phyloP scores from a whole-genome alignment of 1,140 invertebrate species.

The Cydia strobilella region DNA sequence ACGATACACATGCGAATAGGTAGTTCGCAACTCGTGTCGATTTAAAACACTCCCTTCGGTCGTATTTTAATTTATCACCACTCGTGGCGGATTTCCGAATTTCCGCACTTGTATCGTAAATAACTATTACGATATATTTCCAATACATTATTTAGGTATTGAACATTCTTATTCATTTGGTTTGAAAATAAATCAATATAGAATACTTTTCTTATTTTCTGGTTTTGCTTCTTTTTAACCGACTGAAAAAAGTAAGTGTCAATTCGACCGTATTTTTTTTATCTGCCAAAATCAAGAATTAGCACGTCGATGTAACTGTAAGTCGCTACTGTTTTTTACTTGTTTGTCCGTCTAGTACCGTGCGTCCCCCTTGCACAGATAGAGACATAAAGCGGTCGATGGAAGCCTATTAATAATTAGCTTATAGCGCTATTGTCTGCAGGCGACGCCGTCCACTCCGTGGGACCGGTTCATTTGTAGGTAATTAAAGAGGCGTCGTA shows the following conservation, averaged over 20 bases:
- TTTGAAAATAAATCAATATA: neutral
- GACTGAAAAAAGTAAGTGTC: too few relatives aligned
- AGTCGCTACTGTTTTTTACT: conserved; percentile 3
- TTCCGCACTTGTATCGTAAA: too few relatives aligned
- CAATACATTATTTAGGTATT: too few relatives aligned
- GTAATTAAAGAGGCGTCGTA: conserved; percentile 27
- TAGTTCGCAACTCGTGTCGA: too few relatives aligned
- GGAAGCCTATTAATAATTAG: conserved; percentile 28
- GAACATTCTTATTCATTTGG: too few relatives aligned
- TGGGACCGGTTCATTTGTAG: conserved; percentile 32
- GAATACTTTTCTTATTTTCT: neutral
- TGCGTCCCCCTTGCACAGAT: neutral
- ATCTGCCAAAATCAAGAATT: neutral
- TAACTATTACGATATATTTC: too few relatives aligned
- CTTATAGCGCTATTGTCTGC: conserved; percentile 30
- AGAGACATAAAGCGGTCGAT: conserved; percentile 20
- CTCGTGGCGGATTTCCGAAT: too few relatives aligned
- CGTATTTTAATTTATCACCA: too few relatives aligned
- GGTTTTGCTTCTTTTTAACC: neutral
- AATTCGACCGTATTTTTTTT: neutral
- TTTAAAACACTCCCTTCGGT: too few relatives aligned
- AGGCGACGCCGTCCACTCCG: conserved; percentile 4
- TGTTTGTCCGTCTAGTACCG: conserved; percentile 12
- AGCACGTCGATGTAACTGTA: conserved; percentile 3
- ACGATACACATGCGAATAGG: too few relatives aligned